Base-by-base conservation (phyloP, 2,113 vertebrate species). In the Microcebus tavaratra region DNA sequence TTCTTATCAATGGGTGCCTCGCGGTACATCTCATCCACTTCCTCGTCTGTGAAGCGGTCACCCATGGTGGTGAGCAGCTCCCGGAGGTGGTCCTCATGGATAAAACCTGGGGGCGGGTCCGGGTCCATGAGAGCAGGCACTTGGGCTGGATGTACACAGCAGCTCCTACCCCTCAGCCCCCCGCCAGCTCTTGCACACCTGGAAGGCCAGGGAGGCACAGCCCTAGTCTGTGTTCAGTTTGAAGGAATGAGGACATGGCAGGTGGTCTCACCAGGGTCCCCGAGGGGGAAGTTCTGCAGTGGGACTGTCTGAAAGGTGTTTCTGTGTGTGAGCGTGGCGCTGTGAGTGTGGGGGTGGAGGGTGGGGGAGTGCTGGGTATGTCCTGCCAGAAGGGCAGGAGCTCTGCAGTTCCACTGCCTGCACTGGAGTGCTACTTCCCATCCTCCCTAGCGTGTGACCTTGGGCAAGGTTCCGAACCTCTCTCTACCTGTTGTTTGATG, bases 21-120 rank as follows among this genome's bases (percentile, higher is more conserved):
- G 0, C 99, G 99, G 98, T 99, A 99, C 98, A 99, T 99, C 99
- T 99, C 99, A 3, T 99, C 99, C 98, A 99, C 99, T 53, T 99
- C 99, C 94, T 99, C 99, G 0, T 99, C 99, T 0, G 99, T 99
- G 99, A 99, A 99, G 91, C 99, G 99, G 97, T 99, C 99, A 0
- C 99, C 99, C 99, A 99, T 99, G 94, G 99, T 99, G 98, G 99
- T 99, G 97, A 99, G 99, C 96, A 99, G 99, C 98, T 99, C 99
- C 17, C 99, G 99, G 82, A 99, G 98, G 29, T 99, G 99, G 98
- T 99, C 99, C 98, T 99, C 99, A 0, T 99, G 99, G 95, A 99
- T 99, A 94, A 99, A 99, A 42, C 99, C 99, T 98, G 94, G 39
- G 67, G 81, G 21, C 0, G 31, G 17, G 12, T 29, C 5, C 20